Conservation (phyloP, 2,888 invertebrate genomes). For the Cerastoderma edule region DNA sequence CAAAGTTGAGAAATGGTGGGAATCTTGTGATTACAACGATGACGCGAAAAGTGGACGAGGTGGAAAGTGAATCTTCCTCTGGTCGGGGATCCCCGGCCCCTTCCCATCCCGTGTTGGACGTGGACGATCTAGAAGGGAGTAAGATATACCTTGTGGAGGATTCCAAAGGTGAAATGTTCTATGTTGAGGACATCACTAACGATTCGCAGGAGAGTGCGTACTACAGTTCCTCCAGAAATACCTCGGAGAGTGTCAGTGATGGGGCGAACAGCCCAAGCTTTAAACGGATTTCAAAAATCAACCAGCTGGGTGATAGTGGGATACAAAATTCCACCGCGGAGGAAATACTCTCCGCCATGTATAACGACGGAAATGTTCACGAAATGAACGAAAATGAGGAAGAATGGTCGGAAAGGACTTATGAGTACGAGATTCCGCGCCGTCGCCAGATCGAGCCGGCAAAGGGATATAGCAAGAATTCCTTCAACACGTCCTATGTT, state of each 20-base stretch:
- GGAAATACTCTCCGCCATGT: conserved; percentile 64
- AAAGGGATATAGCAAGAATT: conserved; percentile 42
- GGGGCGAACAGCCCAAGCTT: conserved; percentile 49
- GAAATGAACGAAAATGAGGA: conserved; percentile 65
- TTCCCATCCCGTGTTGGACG: conserved; percentile 51
- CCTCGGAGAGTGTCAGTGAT: conserved; percentile 52
- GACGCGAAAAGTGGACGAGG: conserved; percentile 64
- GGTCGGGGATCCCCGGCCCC: conserved; percentile 45
- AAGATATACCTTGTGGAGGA: conserved; percentile 65
- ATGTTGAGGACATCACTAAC: conserved; percentile 70
- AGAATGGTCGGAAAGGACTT: conserved; percentile 58
- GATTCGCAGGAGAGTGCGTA: conserved; percentile 68
- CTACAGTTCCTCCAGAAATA: conserved; percentile 57
- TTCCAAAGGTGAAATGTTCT: conserved; percentile 68
- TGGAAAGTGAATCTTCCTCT: conserved; percentile 59
- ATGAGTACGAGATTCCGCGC: conserved; percentile 53
- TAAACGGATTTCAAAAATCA: conserved; percentile 59
- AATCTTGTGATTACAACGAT: conserved; percentile 68
- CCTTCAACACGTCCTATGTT: conserved; percentile 54
- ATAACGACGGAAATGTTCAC: conserved; percentile 49
- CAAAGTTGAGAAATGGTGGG: conserved; percentile 64
- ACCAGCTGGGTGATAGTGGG: conserved; percentile 58
- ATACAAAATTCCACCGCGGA: conserved; percentile 63
- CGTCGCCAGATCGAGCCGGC: background rate
- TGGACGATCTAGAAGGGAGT: conserved; percentile 58